These are phyloP conservation scores for Harpagifer antarcticus DNA, from an alignment of 2,797 vertebrate genomes.

Conservation along the genomic window DNA sequence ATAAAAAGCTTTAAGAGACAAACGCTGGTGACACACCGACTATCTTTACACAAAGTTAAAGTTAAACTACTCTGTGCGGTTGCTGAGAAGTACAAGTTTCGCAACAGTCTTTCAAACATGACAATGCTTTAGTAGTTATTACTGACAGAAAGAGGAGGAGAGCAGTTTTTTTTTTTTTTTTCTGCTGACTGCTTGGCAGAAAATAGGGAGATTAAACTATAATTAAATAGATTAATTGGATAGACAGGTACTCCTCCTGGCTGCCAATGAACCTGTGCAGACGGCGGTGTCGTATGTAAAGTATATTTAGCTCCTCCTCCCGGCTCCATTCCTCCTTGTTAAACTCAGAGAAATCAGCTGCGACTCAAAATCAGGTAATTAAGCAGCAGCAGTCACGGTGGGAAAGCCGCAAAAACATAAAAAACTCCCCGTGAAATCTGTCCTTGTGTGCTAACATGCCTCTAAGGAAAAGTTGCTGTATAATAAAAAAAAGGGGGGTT, in stretches of 20 bases:
- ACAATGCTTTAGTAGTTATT: slow-evolving; percentile 68
- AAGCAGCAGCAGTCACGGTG: slow-evolving; percentile 20
- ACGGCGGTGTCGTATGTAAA: slow-evolving; percentile 17
- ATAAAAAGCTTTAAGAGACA: not conserved
- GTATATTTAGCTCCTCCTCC: slow-evolving; percentile 35
- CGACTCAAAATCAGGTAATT: slow-evolving; percentile 55
- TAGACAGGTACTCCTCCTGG: slow-evolving; percentile 34
- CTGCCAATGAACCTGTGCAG: slow-evolving; percentile 1
- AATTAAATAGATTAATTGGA: slow-evolving; percentile 44
- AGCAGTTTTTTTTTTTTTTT: slow-evolving; percentile 5
- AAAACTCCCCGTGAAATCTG: not conserved
- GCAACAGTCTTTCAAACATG: slow-evolving; percentile 78
- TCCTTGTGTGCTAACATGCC: not conserved
- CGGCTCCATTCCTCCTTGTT: slow-evolving; percentile 38
- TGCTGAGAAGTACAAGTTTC: slow-evolving; percentile 77
- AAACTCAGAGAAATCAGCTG: slow-evolving; percentile 63
- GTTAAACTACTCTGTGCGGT: slow-evolving; percentile 32
- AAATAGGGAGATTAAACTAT: slow-evolving; percentile 46
- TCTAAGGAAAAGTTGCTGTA: not conserved
- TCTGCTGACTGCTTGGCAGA: slow-evolving; percentile 38
- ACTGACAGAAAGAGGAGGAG: slow-evolving; percentile 10
- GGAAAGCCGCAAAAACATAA: not conserved
- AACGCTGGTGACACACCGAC: not conserved
- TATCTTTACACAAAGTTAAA: slow-evolving; percentile 23
- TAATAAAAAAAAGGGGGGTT: not conserved